Evolutionary conservation across 2,113 vertebrate genomes (phyloP).

Genomic region (Capra hircus): DNA sequence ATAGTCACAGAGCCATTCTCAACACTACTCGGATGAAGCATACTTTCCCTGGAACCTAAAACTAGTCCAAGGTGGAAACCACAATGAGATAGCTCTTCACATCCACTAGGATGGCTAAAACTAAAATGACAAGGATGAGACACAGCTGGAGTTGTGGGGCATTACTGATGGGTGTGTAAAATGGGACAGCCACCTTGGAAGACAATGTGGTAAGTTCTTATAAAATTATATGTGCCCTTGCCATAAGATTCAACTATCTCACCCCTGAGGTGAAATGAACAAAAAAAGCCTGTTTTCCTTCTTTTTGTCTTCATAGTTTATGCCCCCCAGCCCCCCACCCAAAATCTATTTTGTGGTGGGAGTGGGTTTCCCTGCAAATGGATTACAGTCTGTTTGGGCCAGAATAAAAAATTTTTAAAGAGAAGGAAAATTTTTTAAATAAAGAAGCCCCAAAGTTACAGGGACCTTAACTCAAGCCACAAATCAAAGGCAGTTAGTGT

Average conservation of each 20-base stretch:
- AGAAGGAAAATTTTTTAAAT: not conserved
- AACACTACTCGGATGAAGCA: not conserved
- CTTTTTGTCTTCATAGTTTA: not conserved
- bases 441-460: not conserved
- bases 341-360: not conserved
- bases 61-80: not conserved
- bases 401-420: not conserved
- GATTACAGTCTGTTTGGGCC: not conserved
- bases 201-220: not conserved
- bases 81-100: not conserved
- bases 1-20: not conserved
- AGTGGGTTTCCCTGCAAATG: not conserved
- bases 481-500: not conserved
- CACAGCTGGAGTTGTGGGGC: not conserved
- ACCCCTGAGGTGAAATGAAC: not conserved
- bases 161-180: not conserved
- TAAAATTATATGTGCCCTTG: not conserved
- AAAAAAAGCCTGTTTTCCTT: not conserved
- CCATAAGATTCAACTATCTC: not conserved
- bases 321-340: not conserved
- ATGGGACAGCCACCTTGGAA: not conserved
- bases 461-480: not conserved
- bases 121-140: not conserved
- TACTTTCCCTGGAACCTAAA: not conserved
- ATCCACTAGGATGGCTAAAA: not conserved